phyloP scores from a whole-genome alignment of 1,140 invertebrate species.

The Drosophila albomicans region DNA sequence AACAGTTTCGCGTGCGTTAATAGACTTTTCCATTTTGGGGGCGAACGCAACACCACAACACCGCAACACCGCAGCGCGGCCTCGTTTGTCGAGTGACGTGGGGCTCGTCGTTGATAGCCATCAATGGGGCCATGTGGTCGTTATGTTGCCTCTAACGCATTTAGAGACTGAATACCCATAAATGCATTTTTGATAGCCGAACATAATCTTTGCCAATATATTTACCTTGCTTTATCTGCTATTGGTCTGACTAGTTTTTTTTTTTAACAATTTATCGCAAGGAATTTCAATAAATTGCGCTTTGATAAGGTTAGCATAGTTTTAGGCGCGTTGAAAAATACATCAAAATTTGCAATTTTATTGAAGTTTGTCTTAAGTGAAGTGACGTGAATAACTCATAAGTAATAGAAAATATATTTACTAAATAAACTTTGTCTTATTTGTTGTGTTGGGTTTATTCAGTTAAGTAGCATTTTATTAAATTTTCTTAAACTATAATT shows the following conservation, averaged over 20 bases:
- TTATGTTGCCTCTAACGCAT: constrained; percentile 21
- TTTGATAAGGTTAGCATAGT: neutral
- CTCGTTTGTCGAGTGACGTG: neutral
- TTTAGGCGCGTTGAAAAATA: too few relatives aligned
- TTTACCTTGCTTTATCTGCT: constrained; percentile 2
- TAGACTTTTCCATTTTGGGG: constrained; percentile 70
- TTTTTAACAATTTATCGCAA: neutral
- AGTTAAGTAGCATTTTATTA: too few relatives aligned
- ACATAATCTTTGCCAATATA: constrained; percentile 16
- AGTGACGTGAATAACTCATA: too few relatives aligned
- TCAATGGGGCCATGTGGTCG: constrained; percentile 30
- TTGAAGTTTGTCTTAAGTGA: too few relatives aligned
- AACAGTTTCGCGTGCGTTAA: constrained; percentile 82
- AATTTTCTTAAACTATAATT: too few relatives aligned
- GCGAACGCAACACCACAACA: constrained; percentile 12
- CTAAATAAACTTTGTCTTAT: too few relatives aligned
- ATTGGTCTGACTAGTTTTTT: neutral
- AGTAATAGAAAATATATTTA: too few relatives aligned
- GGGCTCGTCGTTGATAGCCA: constrained; percentile 14
- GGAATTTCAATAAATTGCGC: neutral
- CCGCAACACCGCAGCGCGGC: too few relatives aligned
- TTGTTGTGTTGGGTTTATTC: too few relatives aligned
- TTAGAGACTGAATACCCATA: constrained; percentile 10
- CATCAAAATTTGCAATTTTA: too few relatives aligned
- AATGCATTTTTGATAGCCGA: constrained; percentile 31